Evolutionary conservation across 2,113 vertebrate species (phyloP).

Genomic region (Corythornis vintsioides): DNA sequence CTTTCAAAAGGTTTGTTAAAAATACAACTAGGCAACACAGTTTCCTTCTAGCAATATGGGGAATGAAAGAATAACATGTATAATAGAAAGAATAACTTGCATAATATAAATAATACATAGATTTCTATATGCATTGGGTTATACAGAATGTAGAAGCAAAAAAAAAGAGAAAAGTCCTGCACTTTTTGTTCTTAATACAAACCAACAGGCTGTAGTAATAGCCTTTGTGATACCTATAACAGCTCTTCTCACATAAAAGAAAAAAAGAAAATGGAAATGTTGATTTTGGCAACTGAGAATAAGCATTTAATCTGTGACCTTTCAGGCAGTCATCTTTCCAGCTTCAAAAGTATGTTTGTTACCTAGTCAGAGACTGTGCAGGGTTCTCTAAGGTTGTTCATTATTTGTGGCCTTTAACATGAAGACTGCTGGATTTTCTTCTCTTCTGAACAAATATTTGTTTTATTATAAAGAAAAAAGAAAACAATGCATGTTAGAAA

Average conservation of each 20-base stretch:
- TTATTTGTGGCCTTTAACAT: neutral
- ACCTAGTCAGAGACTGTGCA: neutral
- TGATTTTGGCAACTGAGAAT: conserved; percentile 26
- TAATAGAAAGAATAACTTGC: neutral
- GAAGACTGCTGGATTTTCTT: neutral
- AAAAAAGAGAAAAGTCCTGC: neutral
- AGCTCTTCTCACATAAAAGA: conserved; percentile 24
- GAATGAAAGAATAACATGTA: neutral
- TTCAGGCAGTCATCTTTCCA: neutral
- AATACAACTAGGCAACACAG: neutral
- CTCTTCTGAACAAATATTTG: neutral
- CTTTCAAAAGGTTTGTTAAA: neutral
- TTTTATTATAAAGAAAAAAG: neutral
- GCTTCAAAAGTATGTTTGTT: neutral
- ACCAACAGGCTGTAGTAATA: conserved; percentile 13
- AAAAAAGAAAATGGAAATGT: conserved; percentile 28
- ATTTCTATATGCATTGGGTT: neutral
- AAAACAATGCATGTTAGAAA: neutral
- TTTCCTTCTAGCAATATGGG: neutral
- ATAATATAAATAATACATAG: neutral
- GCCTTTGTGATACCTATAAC: conserved; percentile 10
- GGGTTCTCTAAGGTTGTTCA: neutral
- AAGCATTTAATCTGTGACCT: conserved; percentile 21
- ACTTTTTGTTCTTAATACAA: conserved; percentile 15
- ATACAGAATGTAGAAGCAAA: neutral